phyloP scores from a whole-genome alignment of 2,888 invertebrate species.

The Ochropleura plecta region DNA sequence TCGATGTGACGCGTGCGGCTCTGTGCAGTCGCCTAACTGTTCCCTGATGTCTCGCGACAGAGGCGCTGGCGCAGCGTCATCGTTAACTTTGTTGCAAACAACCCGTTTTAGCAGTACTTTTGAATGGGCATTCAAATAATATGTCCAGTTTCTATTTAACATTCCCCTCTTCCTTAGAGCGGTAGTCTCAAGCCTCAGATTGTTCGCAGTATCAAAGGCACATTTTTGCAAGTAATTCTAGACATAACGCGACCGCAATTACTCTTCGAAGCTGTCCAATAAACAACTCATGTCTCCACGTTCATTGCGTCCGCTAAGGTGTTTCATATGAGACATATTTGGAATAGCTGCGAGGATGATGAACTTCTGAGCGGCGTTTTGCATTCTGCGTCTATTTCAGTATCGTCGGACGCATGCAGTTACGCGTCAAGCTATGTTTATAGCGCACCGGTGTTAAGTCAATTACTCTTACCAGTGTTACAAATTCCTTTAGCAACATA shows the following conservation, averaged over 20 bases:
- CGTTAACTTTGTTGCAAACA: constrained; percentile 57
- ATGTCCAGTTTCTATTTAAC: constrained; percentile 12
- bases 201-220: constrained; percentile 37
- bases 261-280: constrained; percentile 63
- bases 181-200: constrained; percentile 14
- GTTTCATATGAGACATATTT: constrained; percentile 79
- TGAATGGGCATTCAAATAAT: constrained; percentile 46
- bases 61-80: constrained; percentile 44
- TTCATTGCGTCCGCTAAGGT: constrained; percentile 71
- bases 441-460: constrained; percentile 69
- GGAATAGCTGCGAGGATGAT: constrained; percentile 83
- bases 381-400: constrained; percentile 85
- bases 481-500: constrained; percentile 64
- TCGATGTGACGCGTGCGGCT: constrained; percentile 46
- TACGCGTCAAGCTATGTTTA: constrained; percentile 69
- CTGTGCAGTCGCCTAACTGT: constrained; percentile 57
- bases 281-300: constrained; percentile 68
- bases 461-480: constrained; percentile 71
- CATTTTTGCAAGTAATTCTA: constrained; percentile 64
- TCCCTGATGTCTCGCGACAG: constrained; percentile 39
- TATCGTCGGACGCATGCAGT: constrained; percentile 69
- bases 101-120: constrained; percentile 58
- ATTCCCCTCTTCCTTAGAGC: constrained; percentile 1
- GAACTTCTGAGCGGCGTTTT: constrained; percentile 83
- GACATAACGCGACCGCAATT: constrained; percentile 64